Percentiles rank a stretch among this genome's conserved stretches.
Evolutionary conservation across 2,797 vertebrate genomes (phyloP).

Genomic region (Danio choprae): DNA sequence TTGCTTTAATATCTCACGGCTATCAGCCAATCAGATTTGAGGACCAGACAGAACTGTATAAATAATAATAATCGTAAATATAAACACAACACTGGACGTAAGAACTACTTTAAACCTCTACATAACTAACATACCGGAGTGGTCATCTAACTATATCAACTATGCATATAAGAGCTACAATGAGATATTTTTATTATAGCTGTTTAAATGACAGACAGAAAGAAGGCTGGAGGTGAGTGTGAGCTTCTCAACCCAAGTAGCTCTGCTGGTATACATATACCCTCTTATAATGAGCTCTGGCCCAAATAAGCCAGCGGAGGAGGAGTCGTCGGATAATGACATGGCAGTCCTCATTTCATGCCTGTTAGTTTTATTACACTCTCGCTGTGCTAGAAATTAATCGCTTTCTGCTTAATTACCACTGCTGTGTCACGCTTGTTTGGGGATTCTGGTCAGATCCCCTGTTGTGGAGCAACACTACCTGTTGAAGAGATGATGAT

Average conservation of each 20-base stretch:
- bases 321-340: conserved; percentile 63
- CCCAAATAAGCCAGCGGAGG: conserved; percentile 49
- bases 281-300: conserved; percentile 10
- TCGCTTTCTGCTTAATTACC: conserved; percentile 64
- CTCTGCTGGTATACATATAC: not conserved
- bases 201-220: conserved; percentile 2
- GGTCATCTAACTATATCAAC: too few species aligned
- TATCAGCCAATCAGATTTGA: too few species aligned
- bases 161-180: too few species aligned
- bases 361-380: conserved; percentile 68
- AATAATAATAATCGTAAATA: too few species aligned
- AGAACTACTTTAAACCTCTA: too few species aligned
- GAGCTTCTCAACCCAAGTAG: not conserved
- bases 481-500: not conserved
- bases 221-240: conserved; percentile 11
- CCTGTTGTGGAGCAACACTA: conserved; percentile 18
- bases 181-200: too few species aligned
- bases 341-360: conserved; percentile 71
- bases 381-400: conserved; percentile 60
- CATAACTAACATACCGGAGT: too few species aligned
- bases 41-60: too few species aligned
- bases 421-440: conserved; percentile 63
- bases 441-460: conserved; percentile 20
- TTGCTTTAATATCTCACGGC: too few species aligned
- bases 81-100: too few species aligned